Base-by-base conservation (phyloP, 92 coral and sea anemone species). In the Galaxea fascicularis region DNA sequence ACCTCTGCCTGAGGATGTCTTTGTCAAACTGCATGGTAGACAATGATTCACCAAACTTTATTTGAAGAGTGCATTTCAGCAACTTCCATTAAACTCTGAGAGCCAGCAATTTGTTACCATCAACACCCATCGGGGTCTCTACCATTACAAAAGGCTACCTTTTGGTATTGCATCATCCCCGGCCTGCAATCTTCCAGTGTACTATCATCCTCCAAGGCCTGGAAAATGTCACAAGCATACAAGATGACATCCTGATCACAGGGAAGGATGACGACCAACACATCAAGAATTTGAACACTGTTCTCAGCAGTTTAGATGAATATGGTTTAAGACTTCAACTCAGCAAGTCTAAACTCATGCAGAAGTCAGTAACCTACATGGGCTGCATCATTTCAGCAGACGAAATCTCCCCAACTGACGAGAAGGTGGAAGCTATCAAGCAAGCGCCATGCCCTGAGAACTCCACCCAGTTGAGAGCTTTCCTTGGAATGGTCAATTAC, bases 201-300 rank as follows among this genome's bases (percentile, higher is more conserved):
- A 74, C 86, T 18, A 87, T 90, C 35, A 90, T 90, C 35, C 90
- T 87, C 17, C 88, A 90, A 44, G 88, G 94, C 28, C 54, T 91
- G 27, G 84, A 87, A n/a, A 52, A 84, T 68, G 94, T 90, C 49
- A 89, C 94, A 45, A 44, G 74, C 68, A 82, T 91, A n/a, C n/a
- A n/a, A n/a, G n/a, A n/a, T n/a, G n/a, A n/a, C n/a, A n/a, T n/a
- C n/a, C n/a, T n/a, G n/a, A 28, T 91, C 35, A 82, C 91, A 44
- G 91, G 94, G 1, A 30, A 21, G 60, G 71, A 86, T 73, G 86
- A 86, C 75, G 64, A 44, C 46, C 51, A 80, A 44, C 90, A 85
- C 56, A 49, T 89, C 11, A 30, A 82, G 47, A 85, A 86, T 49
- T 65, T 86, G 3, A 85, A 90, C 39, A 35, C 41, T 25, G 79